A percentile compares a stretch with the other conserved stretches of the same genome.
phyloP scores from a whole-genome alignment of 2,797 vertebrate species.

The Synanceia verrucosa region DNA sequence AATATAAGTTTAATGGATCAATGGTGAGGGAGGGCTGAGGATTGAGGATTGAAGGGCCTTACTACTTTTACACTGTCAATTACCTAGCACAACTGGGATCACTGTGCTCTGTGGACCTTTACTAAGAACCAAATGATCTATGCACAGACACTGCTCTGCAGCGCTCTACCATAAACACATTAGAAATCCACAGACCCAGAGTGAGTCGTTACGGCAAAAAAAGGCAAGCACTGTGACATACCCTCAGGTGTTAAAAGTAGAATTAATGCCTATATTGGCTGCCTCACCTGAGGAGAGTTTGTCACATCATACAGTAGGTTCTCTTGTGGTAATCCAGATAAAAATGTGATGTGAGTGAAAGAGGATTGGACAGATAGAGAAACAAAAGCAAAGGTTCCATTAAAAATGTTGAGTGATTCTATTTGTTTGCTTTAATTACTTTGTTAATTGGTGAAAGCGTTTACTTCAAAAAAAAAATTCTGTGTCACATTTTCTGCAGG shows the following conservation, averaged over 20 bases:
- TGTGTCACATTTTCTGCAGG: slow-evolving; percentile 66
- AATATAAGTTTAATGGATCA: slow-evolving; percentile 78
- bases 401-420: slow-evolving; percentile 66
- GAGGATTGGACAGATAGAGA: slow-evolving; percentile 53
- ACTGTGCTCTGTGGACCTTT: slow-evolving; percentile 53
- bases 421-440: slow-evolving; percentile 80
- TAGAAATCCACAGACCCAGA: slow-evolving; percentile 22
- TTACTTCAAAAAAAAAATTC: slow-evolving; percentile 61
- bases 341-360: slow-evolving; percentile 34
- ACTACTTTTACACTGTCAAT: slow-evolving; percentile 59
- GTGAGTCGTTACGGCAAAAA: slow-evolving; percentile 43
- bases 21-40: slow-evolving; percentile 63
- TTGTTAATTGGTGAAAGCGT: slow-evolving; percentile 76
- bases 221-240: slow-evolving; percentile 50
- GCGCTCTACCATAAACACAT: slow-evolving; percentile 22
- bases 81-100: slow-evolving; percentile 51
- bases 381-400: slow-evolving; percentile 66
- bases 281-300: slow-evolving; percentile 60
- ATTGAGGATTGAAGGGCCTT: slow-evolving; percentile 51
- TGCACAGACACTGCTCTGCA: slow-evolving; percentile 25
- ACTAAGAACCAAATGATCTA: slow-evolving; percentile 62
- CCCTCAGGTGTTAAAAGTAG: slow-evolving; percentile 55
- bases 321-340: slow-evolving; percentile 36
- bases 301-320: slow-evolving; percentile 41
- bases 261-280: slow-evolving; percentile 67